A percentile compares a stretch with the other conserved stretches of the same genome.
phyloP scores from a whole-genome alignment of 2,113 vertebrate species.

The Chitala chitala region DNA sequence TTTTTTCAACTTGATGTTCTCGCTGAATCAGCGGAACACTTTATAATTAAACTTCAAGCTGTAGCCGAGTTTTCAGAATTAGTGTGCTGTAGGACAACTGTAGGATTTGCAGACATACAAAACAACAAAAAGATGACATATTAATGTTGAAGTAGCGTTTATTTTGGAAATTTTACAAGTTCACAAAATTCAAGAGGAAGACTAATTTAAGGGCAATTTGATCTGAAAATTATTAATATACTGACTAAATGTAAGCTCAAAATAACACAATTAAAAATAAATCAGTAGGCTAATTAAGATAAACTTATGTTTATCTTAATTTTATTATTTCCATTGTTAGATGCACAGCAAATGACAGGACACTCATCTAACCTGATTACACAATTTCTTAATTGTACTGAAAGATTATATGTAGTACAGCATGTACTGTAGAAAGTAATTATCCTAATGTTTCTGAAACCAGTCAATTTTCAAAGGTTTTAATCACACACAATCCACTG shows the following conservation, averaged over 20 bases:
- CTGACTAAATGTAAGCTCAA: slow-evolving; percentile 16
- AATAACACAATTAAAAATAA: slow-evolving; percentile 13
- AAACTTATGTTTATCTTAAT: background rate
- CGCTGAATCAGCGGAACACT: background rate
- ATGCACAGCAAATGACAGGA: background rate
- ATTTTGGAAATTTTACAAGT: slow-evolving; percentile 44
- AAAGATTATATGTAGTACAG: background rate
- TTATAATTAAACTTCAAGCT: background rate
- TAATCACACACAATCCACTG: background rate
- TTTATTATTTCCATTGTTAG: background rate
- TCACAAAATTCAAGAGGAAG: slow-evolving; percentile 58
- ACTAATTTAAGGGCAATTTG: slow-evolving; percentile 35
- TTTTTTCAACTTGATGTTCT: background rate
- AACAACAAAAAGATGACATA: background rate
- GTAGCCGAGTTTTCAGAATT: background rate
- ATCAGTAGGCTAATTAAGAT: slow-evolving; percentile 11
- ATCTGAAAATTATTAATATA: slow-evolving; percentile 16
- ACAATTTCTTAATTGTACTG: background rate
- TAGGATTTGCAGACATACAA: background rate
- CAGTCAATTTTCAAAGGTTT: background rate
- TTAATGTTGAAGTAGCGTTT: slow-evolving; percentile 18
- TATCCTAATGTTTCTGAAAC: background rate
- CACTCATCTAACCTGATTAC: background rate
- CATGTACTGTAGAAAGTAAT: background rate
- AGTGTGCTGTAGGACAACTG: no score